Evolutionary conservation across 2,797 vertebrate genomes (phyloP), one percentile per base, ranked within the genome.

Genomic region (Neosilurus hyrtlii): DNA sequence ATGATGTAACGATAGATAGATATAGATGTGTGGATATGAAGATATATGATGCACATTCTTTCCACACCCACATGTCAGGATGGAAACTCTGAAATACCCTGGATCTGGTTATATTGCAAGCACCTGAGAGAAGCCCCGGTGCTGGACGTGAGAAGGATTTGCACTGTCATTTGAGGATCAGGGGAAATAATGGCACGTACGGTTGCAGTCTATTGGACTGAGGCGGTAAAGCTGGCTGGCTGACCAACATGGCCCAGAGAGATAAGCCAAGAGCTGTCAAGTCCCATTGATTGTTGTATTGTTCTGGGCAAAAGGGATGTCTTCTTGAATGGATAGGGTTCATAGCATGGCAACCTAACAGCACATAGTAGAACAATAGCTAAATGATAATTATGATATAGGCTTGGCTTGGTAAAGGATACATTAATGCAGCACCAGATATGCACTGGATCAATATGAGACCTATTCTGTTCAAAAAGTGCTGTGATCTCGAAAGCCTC

Each of bases 121-220:
- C 67, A 76, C 79, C 75, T n/a, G 54, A 65, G 82, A 76, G 82
- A 87, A 82, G 73, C 73, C 66, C 78, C 63, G 26, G 78, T 66
- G 51, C 74, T 59, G 79, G 73, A 54, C 72, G 8, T 24, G 0
- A 61, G 43, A 12, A 62, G 84, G 88, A 86, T 89, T 87, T 85
- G 83, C 52, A 68, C 86, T 88, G 89, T 87, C 89, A 89, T 86
- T 79, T 80, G 79, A 83, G 79, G 88, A 88, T 89, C 87, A 87
- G 80, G 81, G 76, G 75, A 85, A 87, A 89, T 89, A 87, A 86
- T 82, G 82, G 74, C 43, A 77, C n/a, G 26, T 78, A 68, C 37
- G 73, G 81, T 78, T 86, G 86, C 82, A 86, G 86, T 86, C 72
- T 83, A 86, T 82, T 78, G 85, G 77, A 82, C 77, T 86, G 78